Base-by-base conservation (phyloP, 1,140 invertebrate species). In the Brachionus rotundiformis region DNA sequence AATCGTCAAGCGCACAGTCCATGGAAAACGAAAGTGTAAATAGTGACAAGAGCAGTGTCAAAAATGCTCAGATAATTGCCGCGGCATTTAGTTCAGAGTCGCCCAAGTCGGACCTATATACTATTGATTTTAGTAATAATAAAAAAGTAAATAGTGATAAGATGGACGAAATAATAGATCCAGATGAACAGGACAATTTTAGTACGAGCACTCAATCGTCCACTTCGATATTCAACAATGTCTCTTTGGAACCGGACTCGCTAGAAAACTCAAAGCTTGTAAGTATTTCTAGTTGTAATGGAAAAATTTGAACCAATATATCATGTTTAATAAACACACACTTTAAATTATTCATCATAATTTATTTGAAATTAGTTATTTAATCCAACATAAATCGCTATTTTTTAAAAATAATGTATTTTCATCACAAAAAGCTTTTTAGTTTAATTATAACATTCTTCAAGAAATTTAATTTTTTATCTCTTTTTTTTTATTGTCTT, bases 41-140 rank as follows among this genome's bases (percentile, higher is more conserved):
- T 59, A 77, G 73, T 16, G 44, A 77, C 25, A 29, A 49, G 44
- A 77, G 73, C 16, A 79, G 76, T 63, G 36, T 44, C n/a, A 63
- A 79, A 54, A 79, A 79, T 79, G 76, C 76, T 79, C 44, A 79
- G 25, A 41, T 33, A 79, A 79, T 79, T n/a, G 76, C 76, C 4
- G 76, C 44, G n/a, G 76, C 76, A 11, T 79, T 79, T n/a, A 76
- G 33, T 77, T 59, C 73, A 16, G 73, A 77, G 41, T 29, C 49
- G 16, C 44, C 27, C 4, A 29, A 39, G 19, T 54, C 49, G 39
- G 73, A 77, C 0, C 31, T 31, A 29, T 49, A 27, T 29, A 47
- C 73, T 27, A 59, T 77, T 49, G 73, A 49, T 59, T 54, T 77
- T 49, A 77, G 33, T 59, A 59, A 27, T 54, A 29, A 23, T 10